Evolutionary conservation across 2,113 vertebrate genomes (phyloP), one percentile per base, ranked within the genome.

Genomic region (Vulpes ferrilata): DNA sequence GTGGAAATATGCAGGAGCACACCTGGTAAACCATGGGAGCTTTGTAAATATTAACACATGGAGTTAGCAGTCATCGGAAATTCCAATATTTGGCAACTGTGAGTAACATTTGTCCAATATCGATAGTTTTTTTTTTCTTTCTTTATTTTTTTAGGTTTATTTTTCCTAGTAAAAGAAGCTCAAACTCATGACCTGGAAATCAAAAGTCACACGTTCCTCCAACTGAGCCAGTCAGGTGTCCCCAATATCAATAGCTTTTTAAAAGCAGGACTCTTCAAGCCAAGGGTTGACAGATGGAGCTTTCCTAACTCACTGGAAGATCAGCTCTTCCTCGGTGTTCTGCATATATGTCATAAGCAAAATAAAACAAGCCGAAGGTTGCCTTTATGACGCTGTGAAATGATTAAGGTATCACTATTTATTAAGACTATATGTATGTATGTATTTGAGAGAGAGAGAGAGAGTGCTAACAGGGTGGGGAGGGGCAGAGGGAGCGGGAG

Each of bases 11-110:
- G 9, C 73, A 91, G 38, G 30, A 27, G 84, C 80, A 86, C 11
- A 71, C 53, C 35, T 65, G 55, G 38, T n/a, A 92, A 97, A 71
- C 19, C 38, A 91, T 1, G 17, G 35, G 76, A 71, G 2, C 15
- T 93, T 91, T 95, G 8, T 73, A 82, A 95, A 1, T 74, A 67
- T 76, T 78, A 84, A 86, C 15, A 60, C 30, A 30, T 5, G 23
- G 48, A 84, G 43, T 94, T 76, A 74, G 35, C 19, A 79, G 69
- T 92, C 30, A 90, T 11, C 80, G 59, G 83, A 90, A 93, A 95
- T 95, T 65, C 16, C 17, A 55, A 11, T 65, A 73, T 64, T 67
- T 94, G 55, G 84, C 64, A 89, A 23, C 71, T 83, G 25, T 88
- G 69, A 95, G 86, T 67, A 94, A 83, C 62, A 79, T 55, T 82